Percentiles rank a stretch among this genome's conserved stretches.
phyloP scores from a whole-genome alignment of 2,797 vertebrate species.

The Pampus argenteus region DNA sequence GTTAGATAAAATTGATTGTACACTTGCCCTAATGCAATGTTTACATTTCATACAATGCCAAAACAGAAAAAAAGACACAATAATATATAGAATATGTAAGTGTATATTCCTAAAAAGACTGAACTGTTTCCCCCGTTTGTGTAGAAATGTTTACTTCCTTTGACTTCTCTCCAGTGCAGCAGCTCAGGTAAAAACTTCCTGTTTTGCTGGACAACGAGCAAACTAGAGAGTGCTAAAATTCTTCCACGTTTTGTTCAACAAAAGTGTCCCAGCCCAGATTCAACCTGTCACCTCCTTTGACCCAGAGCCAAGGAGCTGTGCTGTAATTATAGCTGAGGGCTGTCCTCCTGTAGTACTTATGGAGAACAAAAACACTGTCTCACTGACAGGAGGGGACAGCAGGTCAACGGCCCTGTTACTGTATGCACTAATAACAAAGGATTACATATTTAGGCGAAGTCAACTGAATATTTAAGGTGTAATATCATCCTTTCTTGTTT shows the following conservation, averaged over 20 bases:
- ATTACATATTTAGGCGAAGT: background rate
- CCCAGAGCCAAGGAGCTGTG: constrained; percentile 48
- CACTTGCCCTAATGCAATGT: background rate
- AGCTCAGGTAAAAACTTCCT: constrained; percentile 70
- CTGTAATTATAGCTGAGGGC: constrained; percentile 55
- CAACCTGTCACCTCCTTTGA: constrained; percentile 74
- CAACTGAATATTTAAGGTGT: background rate
- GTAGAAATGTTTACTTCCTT: constrained; percentile 48
- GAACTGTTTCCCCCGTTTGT: constrained; percentile 12
- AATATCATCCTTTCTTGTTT: background rate
- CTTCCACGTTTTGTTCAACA: constrained; percentile 77
- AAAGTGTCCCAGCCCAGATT: constrained; percentile 71
- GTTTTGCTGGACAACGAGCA: constrained; percentile 70
- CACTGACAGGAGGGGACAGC: constrained; percentile 18
- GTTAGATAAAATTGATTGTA: background rate
- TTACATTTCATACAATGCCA: background rate
- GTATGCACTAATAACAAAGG: background rate
- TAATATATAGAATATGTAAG: background rate
- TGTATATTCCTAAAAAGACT: constrained; percentile 35
- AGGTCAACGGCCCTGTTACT: background rate
- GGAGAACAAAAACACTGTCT: constrained; percentile 48
- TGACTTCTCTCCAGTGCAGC: constrained; percentile 36
- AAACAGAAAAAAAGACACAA: constrained; percentile 6
- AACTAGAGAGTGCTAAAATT: constrained; percentile 72
- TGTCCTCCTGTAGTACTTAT: constrained; percentile 22